Evolutionary conservation across 2,888 invertebrate species (phyloP), one percentile per base, ranked within the genome.

Genomic region (Abrostola tripartita): DNA sequence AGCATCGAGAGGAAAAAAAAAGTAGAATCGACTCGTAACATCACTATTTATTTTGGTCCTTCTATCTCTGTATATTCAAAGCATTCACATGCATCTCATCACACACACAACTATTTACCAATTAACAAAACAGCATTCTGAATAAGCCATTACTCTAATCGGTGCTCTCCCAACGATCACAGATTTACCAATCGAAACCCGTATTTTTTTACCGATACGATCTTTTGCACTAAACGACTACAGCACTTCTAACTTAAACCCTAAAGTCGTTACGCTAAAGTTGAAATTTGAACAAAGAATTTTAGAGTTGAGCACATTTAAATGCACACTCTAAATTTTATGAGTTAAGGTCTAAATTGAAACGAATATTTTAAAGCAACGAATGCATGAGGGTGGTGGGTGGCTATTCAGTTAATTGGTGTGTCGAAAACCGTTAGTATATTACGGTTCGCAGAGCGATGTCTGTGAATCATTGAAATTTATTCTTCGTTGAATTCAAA

Each of bases 361-460:
- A 47, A 35, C 6, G 50, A 8, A 42, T 52, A 66, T 50, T 71
- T 65, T 42, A 51, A 44, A 71, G 60, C 0, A 61, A 64, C 52
- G 56, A 54, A 61, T 67, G 70, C 68, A 74, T 55, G 14, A 62
- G 52, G 63, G 58, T 42, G 55, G 68, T 11, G 42, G 65, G 56
- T 55, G 61, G 68, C 53, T 74, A 66, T 81, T 74, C 65, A 59
- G 68, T 77, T 85, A 82, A 84, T 84, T 82, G 83, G 72, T 69
- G 71, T 66, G 76, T 81, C 69, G 70, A 71, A 71, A 77, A 56
- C 68, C 71, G 76, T 82, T 74, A 71, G 62, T 65, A 63, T 68
- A 74, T 74, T 70, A 52, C 54, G 52, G 67, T 74, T 76, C 35
- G 60, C 35, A 37, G 51, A 51, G 56, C 37, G 44, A 52, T 35